Evolutionary conservation across 2,113 vertebrate species (phyloP).

Genomic region (Hippotragus niger): DNA sequence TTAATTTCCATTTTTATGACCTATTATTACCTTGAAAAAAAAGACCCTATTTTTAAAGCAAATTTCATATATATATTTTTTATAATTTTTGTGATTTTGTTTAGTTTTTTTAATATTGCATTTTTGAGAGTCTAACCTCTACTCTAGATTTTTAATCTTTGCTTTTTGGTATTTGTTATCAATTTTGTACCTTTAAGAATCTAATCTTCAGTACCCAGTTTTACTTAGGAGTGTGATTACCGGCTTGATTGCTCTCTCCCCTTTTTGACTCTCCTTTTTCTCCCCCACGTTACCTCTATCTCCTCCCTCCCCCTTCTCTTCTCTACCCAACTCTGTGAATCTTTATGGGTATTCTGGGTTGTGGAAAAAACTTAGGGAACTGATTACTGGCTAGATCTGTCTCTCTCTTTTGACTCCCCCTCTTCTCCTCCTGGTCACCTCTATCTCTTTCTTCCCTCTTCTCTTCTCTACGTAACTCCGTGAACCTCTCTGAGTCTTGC

Average conservation of each 20-base stretch:
- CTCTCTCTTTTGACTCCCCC: background rate
- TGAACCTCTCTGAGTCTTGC: background rate
- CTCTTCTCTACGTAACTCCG: too few relatives aligned
- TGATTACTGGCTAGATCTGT: background rate
- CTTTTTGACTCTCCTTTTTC: background rate
- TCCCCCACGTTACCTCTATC: background rate
- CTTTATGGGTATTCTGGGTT: background rate
- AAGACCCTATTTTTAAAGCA: background rate
- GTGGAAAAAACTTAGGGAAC: background rate
- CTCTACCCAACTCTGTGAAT: background rate
- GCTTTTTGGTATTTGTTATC: background rate
- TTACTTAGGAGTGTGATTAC: background rate
- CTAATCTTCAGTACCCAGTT: background rate
- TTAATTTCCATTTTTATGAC: background rate
- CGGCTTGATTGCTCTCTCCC: background rate
- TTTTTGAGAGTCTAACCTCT: background rate
- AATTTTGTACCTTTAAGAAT: background rate
- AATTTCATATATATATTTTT: background rate
- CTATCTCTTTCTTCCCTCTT: background rate
- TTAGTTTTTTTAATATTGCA: background rate
- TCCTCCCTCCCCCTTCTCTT: background rate
- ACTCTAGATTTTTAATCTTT: background rate
- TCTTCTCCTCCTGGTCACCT: background rate
- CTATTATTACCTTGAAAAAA: background rate
- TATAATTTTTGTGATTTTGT: background rate